phyloP scores from a whole-genome alignment of 2,113 vertebrate genomes.

The Geothlypis trichas region DNA sequence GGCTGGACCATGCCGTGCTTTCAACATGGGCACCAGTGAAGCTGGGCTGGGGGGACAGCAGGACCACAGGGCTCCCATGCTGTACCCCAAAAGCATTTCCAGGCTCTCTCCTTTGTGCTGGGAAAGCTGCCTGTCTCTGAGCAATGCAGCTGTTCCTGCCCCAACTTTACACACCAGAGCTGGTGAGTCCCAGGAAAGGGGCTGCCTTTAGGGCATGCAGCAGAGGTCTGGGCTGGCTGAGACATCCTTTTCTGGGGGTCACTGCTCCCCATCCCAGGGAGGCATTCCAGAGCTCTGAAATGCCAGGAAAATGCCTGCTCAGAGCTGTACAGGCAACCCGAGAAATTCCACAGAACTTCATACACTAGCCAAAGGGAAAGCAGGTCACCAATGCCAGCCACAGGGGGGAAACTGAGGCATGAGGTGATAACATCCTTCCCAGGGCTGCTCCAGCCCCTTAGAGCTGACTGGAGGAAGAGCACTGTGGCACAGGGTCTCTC shows the following conservation, averaged over 20 bases:
- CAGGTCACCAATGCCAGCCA: neutral
- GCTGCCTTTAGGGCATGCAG: fast-evolving
- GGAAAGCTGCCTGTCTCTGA: fast-evolving
- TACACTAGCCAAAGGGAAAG: no score
- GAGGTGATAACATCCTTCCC: neutral
- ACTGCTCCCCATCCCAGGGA: neutral
- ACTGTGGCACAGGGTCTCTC: neutral
- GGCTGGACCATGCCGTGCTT: neutral
- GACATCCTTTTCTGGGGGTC: neutral
- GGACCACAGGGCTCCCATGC: fast-evolving
- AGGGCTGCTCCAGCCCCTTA: neutral
- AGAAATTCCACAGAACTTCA: neutral
- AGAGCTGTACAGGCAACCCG: neutral
- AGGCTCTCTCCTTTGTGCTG: neutral
- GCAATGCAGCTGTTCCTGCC: neutral
- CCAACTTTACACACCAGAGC: neutral
- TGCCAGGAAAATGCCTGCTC: neutral
- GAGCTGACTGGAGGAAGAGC: neutral
- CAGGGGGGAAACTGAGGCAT: neutral
- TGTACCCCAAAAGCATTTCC: neutral
- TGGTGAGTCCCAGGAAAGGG: neutral
- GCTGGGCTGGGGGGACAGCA: neutral
- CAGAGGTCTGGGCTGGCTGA: neutral
- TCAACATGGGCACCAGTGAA: fast-evolving
- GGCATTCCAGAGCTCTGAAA: neutral